phyloP scores from a whole-genome alignment of 2,888 invertebrate genomes.

The Dasypogon diadema region DNA sequence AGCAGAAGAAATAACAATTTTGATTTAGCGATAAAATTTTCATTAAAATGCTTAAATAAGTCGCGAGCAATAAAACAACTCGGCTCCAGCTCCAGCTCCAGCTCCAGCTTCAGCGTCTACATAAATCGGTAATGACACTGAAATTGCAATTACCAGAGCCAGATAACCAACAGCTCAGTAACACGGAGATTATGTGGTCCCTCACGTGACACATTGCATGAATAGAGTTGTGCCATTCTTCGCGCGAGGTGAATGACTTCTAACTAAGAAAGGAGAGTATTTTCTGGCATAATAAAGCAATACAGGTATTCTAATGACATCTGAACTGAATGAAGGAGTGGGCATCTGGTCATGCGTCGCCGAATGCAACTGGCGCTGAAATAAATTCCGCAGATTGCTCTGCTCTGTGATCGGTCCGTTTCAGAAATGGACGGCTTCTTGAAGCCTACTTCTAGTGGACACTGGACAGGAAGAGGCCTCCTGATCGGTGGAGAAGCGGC shows the following conservation, averaged over 20 bases:
- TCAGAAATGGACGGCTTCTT: too few species aligned
- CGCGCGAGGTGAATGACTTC: not conserved
- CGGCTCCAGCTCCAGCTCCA: too few species aligned
- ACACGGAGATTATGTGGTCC: constrained; percentile 4
- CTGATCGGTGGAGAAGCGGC: too few species aligned
- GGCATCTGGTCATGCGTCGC: not conserved
- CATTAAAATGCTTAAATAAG: not conserved
- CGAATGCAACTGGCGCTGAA: not conserved
- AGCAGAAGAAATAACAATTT: not conserved
- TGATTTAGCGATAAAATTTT: constrained; percentile 1
- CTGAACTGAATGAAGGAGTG: not conserved
- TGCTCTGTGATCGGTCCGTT: constrained; percentile 19
- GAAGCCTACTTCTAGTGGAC: too few species aligned
- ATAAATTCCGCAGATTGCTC: constrained; percentile 51
- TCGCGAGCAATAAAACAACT: not conserved
- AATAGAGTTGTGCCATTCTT: constrained; percentile 24
- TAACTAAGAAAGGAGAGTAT: not conserved
- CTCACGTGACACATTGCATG: constrained; percentile 28
- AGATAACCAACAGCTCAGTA: not conserved
- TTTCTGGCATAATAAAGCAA: not conserved
- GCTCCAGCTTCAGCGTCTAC: not conserved
- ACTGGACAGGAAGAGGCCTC: too few species aligned
- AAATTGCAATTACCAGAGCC: constrained; percentile 30
- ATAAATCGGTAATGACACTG: constrained; percentile 44
- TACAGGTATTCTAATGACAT: not conserved